These are phyloP conservation scores for Balearica regulorum DNA, from an alignment of 2,797 vertebrate genomes.

Conservation along the genomic window DNA sequence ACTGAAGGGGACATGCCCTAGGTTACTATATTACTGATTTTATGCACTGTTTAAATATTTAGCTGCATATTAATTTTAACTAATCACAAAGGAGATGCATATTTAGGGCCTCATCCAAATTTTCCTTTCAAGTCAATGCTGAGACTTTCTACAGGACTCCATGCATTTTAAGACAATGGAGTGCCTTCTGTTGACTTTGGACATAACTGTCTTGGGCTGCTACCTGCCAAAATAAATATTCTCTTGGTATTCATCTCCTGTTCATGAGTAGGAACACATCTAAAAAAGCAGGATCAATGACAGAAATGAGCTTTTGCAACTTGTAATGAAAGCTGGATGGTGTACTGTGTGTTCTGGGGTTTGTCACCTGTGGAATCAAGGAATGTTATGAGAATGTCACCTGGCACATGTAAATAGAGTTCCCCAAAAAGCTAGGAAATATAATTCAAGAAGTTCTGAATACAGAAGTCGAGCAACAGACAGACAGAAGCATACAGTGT, in stretches of 20 bases:
- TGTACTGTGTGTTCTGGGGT: not conserved
- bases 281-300: not conserved
- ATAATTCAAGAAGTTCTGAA: not conserved
- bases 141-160: not conserved
- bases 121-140: not conserved
- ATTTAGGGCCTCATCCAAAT: not conserved
- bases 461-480: not conserved
- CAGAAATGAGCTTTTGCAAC: not conserved
- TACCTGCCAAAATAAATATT: not conserved
- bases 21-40: not conserved
- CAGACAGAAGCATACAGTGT: not conserved
- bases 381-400: not conserved
- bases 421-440: not conserved
- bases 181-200: not conserved
- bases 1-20: not conserved
- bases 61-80: constrained; percentile 31
- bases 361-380: not conserved
- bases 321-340: not conserved
- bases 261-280: not conserved
- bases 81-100: not conserved
- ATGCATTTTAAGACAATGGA: not conserved
- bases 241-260: not conserved
- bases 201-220: not conserved
- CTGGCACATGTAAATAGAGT: not conserved
- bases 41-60: constrained; percentile 29